These are phyloP conservation scores for Chelmon rostratus DNA, from an alignment of 2,797 vertebrate species.

Conservation along the genomic window DNA sequence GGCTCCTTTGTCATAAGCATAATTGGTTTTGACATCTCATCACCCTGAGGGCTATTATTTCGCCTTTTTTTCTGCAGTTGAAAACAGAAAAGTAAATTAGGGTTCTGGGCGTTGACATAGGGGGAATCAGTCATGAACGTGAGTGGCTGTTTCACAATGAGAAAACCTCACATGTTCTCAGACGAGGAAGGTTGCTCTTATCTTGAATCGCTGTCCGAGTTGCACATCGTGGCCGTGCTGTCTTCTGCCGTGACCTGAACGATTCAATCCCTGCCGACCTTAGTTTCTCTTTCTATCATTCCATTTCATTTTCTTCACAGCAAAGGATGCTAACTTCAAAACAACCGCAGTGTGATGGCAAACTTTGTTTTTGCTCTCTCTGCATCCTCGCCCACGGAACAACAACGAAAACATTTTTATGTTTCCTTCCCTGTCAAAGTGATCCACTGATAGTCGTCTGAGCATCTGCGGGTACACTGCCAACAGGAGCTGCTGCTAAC, in stretches of 20 bases:
- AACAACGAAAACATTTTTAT: not conserved
- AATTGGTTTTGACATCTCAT: conserved; percentile 67
- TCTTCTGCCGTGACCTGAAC: not conserved
- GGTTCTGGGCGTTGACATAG: conserved; percentile 36
- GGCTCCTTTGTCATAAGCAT: conserved; percentile 53
- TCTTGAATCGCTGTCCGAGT: not conserved
- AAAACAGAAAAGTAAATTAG: conserved; percentile 55
- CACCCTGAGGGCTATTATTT: conserved; percentile 58
- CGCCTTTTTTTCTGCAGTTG: conserved; percentile 11
- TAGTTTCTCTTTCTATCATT: not conserved
- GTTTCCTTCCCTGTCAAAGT: not conserved
- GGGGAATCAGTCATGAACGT: conserved; percentile 9
- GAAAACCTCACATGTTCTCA: not conserved
- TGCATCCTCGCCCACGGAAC: not conserved
- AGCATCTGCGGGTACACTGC: not conserved
- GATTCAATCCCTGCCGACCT: not conserved
- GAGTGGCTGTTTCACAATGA: conserved; percentile 16
- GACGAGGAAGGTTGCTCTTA: not conserved
- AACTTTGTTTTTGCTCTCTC: not conserved
- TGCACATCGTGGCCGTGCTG: not conserved
- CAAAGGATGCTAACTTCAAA: not conserved
- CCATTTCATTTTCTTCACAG: not conserved
- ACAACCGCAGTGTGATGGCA: not conserved
- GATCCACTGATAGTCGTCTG: not conserved
- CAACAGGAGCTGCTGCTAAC: too few species aligned